A percentile compares a stretch with the other conserved stretches of the same genome.
Evolutionary conservation across 2,797 vertebrate genomes (phyloP).

Genomic region (Acrossocheilus wenchowensis): DNA sequence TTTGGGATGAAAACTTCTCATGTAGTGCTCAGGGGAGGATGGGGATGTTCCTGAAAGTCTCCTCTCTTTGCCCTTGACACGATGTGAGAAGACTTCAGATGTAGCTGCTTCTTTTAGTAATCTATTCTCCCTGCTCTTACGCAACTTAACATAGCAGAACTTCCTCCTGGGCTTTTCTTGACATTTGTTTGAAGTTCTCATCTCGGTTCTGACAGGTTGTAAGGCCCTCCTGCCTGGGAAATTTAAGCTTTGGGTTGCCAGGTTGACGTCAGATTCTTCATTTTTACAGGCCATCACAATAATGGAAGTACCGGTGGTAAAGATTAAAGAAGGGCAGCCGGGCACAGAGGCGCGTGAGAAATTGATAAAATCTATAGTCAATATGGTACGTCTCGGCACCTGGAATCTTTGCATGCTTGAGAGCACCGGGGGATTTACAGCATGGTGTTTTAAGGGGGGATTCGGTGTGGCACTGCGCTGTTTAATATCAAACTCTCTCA

Average conservation of each 20-base stretch:
- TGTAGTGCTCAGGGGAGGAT: neutral
- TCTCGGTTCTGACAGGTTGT: conserved; percentile 62
- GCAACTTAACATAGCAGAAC: conserved; percentile 63
- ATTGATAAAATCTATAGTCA: conserved; percentile 95
- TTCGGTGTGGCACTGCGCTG: conserved; percentile 21
- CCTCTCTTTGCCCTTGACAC: conserved; percentile 61
- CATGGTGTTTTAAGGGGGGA: conserved; percentile 53
- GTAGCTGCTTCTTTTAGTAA: conserved; percentile 64
- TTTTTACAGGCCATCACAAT: conserved; percentile 91
- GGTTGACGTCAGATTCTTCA: conserved; percentile 65
- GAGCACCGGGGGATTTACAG: conserved; percentile 52
- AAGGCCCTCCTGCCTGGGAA: conserved; percentile 23
- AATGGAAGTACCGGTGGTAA: conserved; percentile 98
- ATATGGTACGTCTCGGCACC: conserved; percentile 88
- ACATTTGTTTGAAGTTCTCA: conserved; percentile 72
- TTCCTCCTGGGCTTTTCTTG: conserved; percentile 51
- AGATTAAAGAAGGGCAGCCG: conserved; percentile 91
- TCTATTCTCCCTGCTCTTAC: conserved; percentile 64
- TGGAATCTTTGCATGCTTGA: conserved; percentile 69
- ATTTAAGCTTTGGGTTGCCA: conserved; percentile 64
- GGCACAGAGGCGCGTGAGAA: conserved; percentile 87
- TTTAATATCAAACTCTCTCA: conserved; percentile 36
- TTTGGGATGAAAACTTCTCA: neutral
- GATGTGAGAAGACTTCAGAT: conserved; percentile 65
- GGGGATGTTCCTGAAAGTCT: conserved; percentile 17